Evolutionary conservation across 2,797 vertebrate species (phyloP).

Genomic region (Sciaenops ocellatus): DNA sequence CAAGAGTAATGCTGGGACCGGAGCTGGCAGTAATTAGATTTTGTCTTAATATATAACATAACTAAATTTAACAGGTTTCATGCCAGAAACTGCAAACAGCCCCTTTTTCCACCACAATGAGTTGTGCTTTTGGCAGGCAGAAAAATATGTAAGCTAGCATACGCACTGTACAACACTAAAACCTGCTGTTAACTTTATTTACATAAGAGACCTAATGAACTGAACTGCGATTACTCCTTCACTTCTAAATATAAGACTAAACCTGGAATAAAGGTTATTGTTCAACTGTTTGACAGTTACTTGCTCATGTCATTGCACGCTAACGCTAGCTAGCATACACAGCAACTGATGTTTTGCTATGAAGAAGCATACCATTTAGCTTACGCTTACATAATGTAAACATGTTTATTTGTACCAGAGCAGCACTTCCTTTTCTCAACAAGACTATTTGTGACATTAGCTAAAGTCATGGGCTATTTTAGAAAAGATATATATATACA

Average conservation of each 20-base stretch:
- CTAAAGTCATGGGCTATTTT: background rate
- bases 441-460: background rate
- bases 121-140: background rate
- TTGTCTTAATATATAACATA: background rate
- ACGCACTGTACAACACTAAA: background rate
- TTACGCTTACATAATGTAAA: too few species aligned
- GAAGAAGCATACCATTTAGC: background rate
- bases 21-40: constrained; percentile 6
- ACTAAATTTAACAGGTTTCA: background rate
- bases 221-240: too few species aligned
- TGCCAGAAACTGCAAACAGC: background rate
- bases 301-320: background rate
- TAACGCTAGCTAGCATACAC: background rate
- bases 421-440: background rate
- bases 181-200: background rate
- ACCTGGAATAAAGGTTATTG: background rate
- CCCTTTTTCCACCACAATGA: background rate
- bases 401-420: too few species aligned
- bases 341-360: background rate
- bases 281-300: background rate
- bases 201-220: background rate
- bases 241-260: background rate
- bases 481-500: too few species aligned
- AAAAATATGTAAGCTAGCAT: background rate
- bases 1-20: background rate